phyloP scores from a whole-genome alignment of 2,888 invertebrate species.

The Pimpla rufipes region DNA sequence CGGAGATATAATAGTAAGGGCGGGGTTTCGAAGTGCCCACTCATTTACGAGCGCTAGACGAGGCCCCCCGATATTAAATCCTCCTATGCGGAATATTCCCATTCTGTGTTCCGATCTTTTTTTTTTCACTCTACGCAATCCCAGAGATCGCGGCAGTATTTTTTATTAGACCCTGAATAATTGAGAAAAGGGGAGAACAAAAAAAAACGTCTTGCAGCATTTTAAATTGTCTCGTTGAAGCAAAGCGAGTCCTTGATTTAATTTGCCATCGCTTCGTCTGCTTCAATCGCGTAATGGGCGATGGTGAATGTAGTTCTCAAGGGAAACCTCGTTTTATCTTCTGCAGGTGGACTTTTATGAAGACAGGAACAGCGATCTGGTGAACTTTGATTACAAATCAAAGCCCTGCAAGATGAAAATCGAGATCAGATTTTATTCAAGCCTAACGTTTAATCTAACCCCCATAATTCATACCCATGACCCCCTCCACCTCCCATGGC shows the following conservation, averaged over 20 bases:
- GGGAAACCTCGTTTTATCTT: too few relatives aligned
- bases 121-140: background rate
- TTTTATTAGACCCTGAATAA: background rate
- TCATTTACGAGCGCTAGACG: constrained; percentile 14
- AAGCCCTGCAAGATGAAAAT: too few relatives aligned
- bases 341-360: too few relatives aligned
- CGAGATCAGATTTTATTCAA: too few relatives aligned
- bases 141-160: background rate
- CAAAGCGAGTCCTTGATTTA: background rate
- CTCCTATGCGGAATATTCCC: background rate
- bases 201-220: background rate
- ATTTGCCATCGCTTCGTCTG: background rate
- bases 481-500: too few relatives aligned
- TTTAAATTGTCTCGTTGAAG: constrained; percentile 5
- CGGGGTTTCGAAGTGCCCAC: background rate
- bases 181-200: background rate
- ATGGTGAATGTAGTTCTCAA: background rate
- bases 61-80: constrained; percentile 23
- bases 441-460: too few relatives aligned
- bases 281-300: background rate
- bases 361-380: too few relatives aligned
- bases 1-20: background rate
- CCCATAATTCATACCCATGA: too few relatives aligned
- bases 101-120: background rate
- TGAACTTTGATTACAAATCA: too few relatives aligned